Evolutionary conservation across 2,113 vertebrate species (phyloP), one percentile per base, ranked within the genome.

Genomic region (Ptilorrhoa leucosticta): DNA sequence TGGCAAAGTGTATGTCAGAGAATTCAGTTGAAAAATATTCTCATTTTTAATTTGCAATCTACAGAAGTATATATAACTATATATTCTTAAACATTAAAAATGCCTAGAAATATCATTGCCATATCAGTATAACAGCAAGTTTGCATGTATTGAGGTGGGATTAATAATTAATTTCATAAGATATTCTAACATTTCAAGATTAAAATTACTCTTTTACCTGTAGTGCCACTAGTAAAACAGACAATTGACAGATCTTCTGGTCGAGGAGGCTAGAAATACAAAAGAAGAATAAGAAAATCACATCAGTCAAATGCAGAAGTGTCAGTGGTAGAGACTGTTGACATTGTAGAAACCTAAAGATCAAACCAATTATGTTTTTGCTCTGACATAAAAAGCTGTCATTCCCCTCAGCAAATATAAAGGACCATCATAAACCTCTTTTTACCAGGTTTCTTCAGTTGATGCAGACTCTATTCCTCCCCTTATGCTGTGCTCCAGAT

Each of bases 221-320:
- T 99, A 27, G 99, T 99, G 85, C 99, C 99, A 39, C 99, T 99
- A 56, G 99, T 99, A 91, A 99, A 99, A 96, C 99, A 99, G 70
- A 99, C 99, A 84, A 99, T 99, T 24, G 99, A 99, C 37, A 99
- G 98, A 94, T 99, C 99, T 48, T 99, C 98, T 37, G 99, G 99
- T 57, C 96, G 97, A 21, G 99, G 99, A 72, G 99, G 99, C 99
- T 99, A 94, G 63, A 94, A 93, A 95, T 12, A 66, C 69, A 94
- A 69, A 94, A 70, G 56, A 9, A 97, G 82, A 95, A 96, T 47
- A 96, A 60, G 39, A 28, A 95, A 69, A 80, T 42, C 19, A 28
- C 66, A 87, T 95, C 56, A 92, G 6, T 93, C 33, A 51, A 58
- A 48, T 3, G 15, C 27, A 47, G 60, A 73, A 28, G 5, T 39